Evolutionary conservation across 2,888 invertebrate genomes (phyloP).

Genomic region (Muscina levida): DNA sequence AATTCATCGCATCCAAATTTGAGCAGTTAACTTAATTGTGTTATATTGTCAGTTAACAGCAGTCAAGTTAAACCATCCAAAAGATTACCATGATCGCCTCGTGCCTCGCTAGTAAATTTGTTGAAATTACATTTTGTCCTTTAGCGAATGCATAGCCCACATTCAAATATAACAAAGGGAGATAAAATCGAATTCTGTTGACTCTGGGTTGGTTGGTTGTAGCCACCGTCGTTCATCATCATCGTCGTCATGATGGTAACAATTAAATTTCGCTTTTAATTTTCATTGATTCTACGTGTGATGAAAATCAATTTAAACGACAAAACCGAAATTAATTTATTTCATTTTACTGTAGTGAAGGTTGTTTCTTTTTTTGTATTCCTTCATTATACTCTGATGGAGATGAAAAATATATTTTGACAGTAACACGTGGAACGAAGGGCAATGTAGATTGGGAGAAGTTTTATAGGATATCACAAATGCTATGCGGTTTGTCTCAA

Average conservation of each 20-base stretch:
- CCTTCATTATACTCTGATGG: background rate
- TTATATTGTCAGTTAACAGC: too few species aligned
- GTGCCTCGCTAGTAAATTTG: too few species aligned
- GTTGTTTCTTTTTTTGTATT: too few species aligned
- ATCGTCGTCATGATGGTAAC: conserved; percentile 55
- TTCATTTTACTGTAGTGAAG: conserved; percentile 2
- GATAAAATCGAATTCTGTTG: too few species aligned
- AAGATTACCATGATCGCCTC: too few species aligned
- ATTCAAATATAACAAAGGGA: too few species aligned
- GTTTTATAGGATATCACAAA: background rate
- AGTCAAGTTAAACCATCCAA: too few species aligned
- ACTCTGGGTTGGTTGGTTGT: background rate
- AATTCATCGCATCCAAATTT: too few species aligned
- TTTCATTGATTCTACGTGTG: conserved; percentile 61
- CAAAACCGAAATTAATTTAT: conserved; percentile 48
- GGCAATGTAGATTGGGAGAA: background rate
- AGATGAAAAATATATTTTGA: background rate
- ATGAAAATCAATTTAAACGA: conserved; percentile 59
- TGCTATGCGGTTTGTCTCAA: conserved; percentile 17
- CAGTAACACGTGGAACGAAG: background rate
- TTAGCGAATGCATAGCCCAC: background rate
- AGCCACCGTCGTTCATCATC: conserved; percentile 35
- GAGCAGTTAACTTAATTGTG: too few species aligned
- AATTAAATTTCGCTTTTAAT: conserved; percentile 63
- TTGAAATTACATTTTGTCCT: too few species aligned